Evolutionary conservation across 2,113 vertebrate species (phyloP).

Genomic region (Pelusios castaneus): DNA sequence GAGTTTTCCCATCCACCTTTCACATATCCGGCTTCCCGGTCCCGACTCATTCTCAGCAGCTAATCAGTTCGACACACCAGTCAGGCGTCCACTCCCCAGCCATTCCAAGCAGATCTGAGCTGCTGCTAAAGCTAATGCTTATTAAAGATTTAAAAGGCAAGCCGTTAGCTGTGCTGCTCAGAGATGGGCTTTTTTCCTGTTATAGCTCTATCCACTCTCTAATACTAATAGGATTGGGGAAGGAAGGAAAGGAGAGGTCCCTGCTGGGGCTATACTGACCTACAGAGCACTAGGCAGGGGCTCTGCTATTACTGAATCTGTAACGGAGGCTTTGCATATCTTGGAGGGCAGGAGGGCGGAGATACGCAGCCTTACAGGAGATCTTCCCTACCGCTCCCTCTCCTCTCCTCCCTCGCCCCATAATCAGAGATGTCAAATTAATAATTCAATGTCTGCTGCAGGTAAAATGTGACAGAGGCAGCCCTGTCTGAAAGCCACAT

Average conservation of each 20-base stretch:
- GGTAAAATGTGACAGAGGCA: not conserved
- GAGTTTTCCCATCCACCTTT: not conserved
- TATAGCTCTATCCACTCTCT: conserved; percentile 59
- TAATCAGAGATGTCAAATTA: not conserved
- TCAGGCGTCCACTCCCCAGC: not conserved
- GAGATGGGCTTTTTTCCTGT: conserved; percentile 60
- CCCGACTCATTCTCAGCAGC: not conserved
- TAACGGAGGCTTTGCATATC: not conserved
- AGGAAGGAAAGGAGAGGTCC: not conserved
- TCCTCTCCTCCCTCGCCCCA: accelerated
- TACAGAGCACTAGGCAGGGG: not conserved
- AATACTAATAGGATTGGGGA: conserved; percentile 66
- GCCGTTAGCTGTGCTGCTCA: conserved; percentile 28
- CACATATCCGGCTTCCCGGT: not conserved
- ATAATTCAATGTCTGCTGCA: not conserved
- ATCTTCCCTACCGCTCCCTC: not conserved
- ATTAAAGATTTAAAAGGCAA: conserved; percentile 64
- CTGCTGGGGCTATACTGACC: not conserved
- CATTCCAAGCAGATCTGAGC: not conserved
- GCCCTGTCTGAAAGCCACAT: not conserved
- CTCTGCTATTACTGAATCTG: not conserved
- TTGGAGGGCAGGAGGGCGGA: not conserved
- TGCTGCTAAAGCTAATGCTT: not conserved
- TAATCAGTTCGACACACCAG: not conserved
- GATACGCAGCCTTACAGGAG: not conserved